Evolutionary conservation across 2,888 invertebrate species (phyloP).

Genomic region (Ypsolopha scabrella): DNA sequence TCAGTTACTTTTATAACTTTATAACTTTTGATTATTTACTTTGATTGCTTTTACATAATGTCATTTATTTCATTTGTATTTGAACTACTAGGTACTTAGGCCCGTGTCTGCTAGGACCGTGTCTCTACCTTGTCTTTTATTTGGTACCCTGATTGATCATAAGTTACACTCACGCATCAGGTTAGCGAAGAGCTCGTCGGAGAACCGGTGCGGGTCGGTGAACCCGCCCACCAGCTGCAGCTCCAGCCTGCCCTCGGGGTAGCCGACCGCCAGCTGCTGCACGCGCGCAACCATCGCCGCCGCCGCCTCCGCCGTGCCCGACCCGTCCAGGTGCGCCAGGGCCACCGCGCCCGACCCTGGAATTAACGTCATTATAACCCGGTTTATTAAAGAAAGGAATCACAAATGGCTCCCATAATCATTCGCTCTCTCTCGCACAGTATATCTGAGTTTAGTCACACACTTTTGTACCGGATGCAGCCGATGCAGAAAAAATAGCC

Average conservation of each 20-base stretch:
- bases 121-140: no score
- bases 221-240: slow-evolving; percentile 93
- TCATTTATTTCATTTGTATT: no score
- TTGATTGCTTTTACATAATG: no score
- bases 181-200: slow-evolving; percentile 89
- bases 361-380: neutral
- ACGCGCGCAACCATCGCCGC: slow-evolving; percentile 86
- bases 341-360: slow-evolving; percentile 92
- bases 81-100: no score
- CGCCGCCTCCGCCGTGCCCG: slow-evolving; percentile 86
- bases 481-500: no score
- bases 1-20: no score
- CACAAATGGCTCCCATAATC: neutral
- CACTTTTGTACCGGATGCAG: no score
- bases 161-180: slow-evolving; percentile 83
- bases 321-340: slow-evolving; percentile 86
- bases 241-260: slow-evolving; percentile 90
- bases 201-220: slow-evolving; percentile 86
- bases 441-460: no score
- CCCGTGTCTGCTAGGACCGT: no score
- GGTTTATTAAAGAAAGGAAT: neutral
- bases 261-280: slow-evolving; percentile 88
- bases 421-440: no score
- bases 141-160: no score
- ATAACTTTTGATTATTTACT: no score